These are phyloP conservation scores for Nesometra sesokonis DNA, from an alignment of 35 echinoderm and acorn worm genomes.

Conservation along the genomic window DNA sequence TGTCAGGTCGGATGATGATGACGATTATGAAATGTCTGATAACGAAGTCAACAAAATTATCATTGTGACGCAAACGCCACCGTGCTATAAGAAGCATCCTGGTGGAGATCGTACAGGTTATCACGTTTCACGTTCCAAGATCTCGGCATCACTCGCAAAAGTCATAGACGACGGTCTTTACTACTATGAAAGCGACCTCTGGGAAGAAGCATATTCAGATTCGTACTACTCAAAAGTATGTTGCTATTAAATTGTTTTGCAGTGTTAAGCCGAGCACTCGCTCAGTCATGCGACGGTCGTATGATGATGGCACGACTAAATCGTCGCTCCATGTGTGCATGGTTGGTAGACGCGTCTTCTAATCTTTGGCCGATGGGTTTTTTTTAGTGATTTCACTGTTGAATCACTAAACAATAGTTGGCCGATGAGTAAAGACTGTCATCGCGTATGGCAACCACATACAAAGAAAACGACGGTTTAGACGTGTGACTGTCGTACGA, in stretches of 20 bases:
- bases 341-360: too few species aligned
- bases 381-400: too few species aligned
- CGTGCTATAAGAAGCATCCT: conserved; percentile 85
- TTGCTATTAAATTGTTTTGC: not conserved
- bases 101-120: conserved; percentile 82
- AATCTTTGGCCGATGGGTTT: too few species aligned
- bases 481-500: too few species aligned
- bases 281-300: too few species aligned
- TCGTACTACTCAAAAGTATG: not conserved
- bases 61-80: conserved; percentile 95
- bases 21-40: conserved; percentile 85
- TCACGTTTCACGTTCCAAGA: conserved; percentile 75
- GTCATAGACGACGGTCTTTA: conserved; percentile 93
- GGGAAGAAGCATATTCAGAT: conserved; percentile 36
- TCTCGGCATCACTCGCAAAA: conserved; percentile 76
- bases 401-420: too few species aligned
- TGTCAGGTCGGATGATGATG: conserved; percentile 89
- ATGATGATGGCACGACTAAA: too few species aligned
- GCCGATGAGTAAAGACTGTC: too few species aligned
- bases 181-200: conserved; percentile 90
- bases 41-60: conserved; percentile 97
- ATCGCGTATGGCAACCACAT: too few species aligned
- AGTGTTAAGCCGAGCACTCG: too few species aligned
- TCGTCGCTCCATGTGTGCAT: too few species aligned
- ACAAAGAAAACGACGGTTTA: too few species aligned